Conservation (phyloP, 2,888 invertebrate genomes). For the Drosophila melanocephala region DNA sequence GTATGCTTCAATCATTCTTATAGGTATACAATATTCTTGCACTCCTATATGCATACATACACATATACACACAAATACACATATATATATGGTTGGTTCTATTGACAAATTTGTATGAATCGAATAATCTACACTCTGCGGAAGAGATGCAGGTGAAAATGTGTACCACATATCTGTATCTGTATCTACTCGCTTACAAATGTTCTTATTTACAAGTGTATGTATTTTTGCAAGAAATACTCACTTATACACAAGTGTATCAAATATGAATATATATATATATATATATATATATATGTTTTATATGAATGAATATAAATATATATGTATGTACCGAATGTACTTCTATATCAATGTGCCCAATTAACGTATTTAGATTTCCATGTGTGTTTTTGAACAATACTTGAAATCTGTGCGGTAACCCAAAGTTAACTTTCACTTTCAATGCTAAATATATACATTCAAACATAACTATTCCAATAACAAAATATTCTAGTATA, state of each 20-base stretch:
- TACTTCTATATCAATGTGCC: constrained; percentile 64
- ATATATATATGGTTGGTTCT: neutral
- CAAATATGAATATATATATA: constrained; percentile 5
- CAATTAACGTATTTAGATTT: constrained; percentile 61
- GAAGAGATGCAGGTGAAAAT: neutral
- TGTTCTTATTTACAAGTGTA: neutral
- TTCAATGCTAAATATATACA: constrained; percentile 39
- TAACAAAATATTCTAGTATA: neutral
- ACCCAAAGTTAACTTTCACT: constrained; percentile 82
- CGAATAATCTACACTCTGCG: neutral
- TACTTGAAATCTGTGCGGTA: constrained; percentile 61
- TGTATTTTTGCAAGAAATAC: neutral
- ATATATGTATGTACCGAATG: constrained; percentile 8
- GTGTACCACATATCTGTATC: neutral
- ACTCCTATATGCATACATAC: constrained; percentile 2
- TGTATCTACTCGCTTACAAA: neutral
- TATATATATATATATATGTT: constrained; percentile 13
- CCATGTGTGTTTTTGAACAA: constrained; percentile 49
- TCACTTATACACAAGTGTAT: constrained; percentile 20
- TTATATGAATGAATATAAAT: neutral
- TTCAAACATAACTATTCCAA: neutral
- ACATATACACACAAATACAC: neutral
- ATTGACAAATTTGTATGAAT: neutral
- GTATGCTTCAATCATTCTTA: constrained; percentile 57
- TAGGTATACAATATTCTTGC: constrained; percentile 25